These are phyloP conservation scores for Sycophila sp. DNA, from an alignment of 1,140 invertebrate genomes.

Conservation along the genomic window DNA sequence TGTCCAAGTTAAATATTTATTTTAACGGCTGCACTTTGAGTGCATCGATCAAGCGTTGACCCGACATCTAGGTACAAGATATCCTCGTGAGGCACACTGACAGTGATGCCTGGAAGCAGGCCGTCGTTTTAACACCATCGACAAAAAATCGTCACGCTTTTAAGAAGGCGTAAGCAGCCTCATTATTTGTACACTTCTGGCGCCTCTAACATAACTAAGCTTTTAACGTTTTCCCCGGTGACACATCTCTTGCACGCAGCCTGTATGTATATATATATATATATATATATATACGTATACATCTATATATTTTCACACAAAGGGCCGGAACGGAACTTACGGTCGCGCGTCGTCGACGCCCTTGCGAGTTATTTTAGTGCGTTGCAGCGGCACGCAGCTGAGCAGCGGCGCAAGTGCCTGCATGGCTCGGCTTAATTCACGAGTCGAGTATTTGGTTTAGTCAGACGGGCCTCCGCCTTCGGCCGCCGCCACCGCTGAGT, in stretches of 20 bases:
- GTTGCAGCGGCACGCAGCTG: background rate
- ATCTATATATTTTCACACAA: background rate
- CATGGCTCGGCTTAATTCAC: constrained; percentile 5
- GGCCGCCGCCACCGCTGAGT: background rate
- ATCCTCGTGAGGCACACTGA: too few relatives aligned
- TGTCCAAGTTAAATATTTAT: too few relatives aligned
- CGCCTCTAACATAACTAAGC: background rate
- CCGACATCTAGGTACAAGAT: too few relatives aligned
- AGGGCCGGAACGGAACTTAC: background rate
- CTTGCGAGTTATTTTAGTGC: constrained; percentile 22
- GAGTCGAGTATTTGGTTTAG: background rate
- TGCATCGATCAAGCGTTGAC: too few relatives aligned
- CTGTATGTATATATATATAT: background rate
- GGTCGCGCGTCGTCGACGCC: background rate
- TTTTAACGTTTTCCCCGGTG: background rate
- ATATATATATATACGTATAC: background rate
- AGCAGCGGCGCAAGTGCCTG: background rate
- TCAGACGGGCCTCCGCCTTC: too few relatives aligned
- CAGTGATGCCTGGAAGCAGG: too few relatives aligned
- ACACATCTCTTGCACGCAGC: too few relatives aligned
- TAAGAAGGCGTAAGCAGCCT: background rate
- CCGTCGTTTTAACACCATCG: too few relatives aligned
- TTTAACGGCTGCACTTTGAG: too few relatives aligned
- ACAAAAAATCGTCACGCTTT: background rate
- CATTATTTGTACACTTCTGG: background rate